Evolutionary conservation across 2,113 vertebrate species (phyloP).

Genomic region (Phylloscopus trochiloides): DNA sequence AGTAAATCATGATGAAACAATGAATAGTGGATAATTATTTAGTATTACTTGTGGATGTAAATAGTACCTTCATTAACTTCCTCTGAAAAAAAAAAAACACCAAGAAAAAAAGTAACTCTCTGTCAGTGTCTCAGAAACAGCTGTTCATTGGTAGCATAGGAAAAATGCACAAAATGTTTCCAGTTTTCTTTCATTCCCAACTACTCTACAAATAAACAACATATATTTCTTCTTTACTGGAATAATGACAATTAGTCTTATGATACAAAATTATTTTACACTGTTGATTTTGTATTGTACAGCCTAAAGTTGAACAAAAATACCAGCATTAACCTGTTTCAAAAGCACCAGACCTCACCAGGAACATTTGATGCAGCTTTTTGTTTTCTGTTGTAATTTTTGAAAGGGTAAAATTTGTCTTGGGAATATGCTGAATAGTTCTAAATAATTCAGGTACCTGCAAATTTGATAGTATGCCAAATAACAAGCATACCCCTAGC

Average conservation of each 20-base stretch:
- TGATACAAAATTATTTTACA: constrained; percentile 10
- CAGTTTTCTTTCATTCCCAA: not conserved
- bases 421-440: not conserved
- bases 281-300: constrained; percentile 27
- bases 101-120: not conserved
- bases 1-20: not conserved
- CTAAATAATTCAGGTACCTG: constrained; percentile 33
- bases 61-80: not conserved
- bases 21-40: not conserved
- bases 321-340: not conserved
- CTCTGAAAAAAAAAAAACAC: not conserved
- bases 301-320: constrained; percentile 3
- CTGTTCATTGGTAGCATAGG: not conserved
- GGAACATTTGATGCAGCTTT: not conserved
- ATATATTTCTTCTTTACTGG: not conserved
- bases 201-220: constrained; percentile 5
- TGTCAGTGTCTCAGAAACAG: not conserved
- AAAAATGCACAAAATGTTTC: not conserved
- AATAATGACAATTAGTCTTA: not conserved
- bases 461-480: not conserved
- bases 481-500: not conserved
- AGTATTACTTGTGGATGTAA: not conserved
- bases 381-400: not conserved
- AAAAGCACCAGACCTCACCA: not conserved
- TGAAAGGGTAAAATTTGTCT: not conserved